These are phyloP conservation scores for Aplysia californica DNA, from an alignment of 1,140 invertebrate genomes.

Conservation along the genomic window DNA sequence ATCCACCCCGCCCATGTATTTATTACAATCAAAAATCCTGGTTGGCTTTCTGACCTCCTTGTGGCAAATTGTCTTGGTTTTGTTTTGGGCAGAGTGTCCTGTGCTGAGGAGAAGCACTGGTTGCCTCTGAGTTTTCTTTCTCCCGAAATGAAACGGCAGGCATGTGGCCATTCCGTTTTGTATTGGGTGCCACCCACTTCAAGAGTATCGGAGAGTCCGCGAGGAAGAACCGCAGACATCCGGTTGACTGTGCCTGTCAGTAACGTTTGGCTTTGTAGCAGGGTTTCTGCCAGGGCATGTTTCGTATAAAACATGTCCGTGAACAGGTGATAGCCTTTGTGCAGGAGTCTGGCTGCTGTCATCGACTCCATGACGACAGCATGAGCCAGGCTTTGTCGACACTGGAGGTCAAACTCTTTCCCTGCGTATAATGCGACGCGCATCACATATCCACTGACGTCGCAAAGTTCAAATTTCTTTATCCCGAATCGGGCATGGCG, in stretches of 20 bases:
- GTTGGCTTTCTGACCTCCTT: constrained; percentile 10
- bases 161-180: neutral
- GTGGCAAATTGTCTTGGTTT: neutral
- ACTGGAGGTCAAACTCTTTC: constrained; percentile 15
- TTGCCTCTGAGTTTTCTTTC: constrained; percentile 5
- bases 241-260: constrained; percentile 30
- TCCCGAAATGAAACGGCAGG: constrained; percentile 1
- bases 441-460: constrained; percentile 17
- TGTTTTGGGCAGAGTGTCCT: neutral
- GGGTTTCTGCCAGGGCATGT: constrained; percentile 8
- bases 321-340: constrained; percentile 33
- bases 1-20: constrained; percentile 27
- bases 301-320: constrained; percentile 34
- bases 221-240: constrained; percentile 1
- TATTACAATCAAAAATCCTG: constrained; percentile 16
- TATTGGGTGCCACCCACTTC: neutral
- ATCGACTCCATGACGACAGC: constrained; percentile 25
- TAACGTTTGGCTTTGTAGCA: neutral
- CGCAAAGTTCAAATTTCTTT: constrained; percentile 33
- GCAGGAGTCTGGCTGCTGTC: neutral
- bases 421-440: constrained; percentile 22
- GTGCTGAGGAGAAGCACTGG: constrained; percentile 24
- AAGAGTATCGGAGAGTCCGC: neutral
- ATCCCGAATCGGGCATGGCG: constrained; percentile 33
- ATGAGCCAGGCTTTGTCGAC: constrained; percentile 10